phyloP scores from a whole-genome alignment of 1,140 invertebrate species.

The Leptopilina boulardi region DNA sequence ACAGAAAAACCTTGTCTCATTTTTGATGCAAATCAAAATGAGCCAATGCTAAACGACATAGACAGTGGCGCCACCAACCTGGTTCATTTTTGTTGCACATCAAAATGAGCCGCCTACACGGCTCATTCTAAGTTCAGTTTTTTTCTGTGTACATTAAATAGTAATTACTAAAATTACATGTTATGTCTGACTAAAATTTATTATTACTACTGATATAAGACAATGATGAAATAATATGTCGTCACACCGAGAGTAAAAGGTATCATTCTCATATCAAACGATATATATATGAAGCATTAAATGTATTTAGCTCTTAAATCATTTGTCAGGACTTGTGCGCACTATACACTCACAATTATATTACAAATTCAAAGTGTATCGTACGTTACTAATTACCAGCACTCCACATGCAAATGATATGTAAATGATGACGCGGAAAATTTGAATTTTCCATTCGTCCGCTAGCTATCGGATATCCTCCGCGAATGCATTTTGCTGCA shows the following conservation, averaged over 20 bases:
- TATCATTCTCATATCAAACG: background rate
- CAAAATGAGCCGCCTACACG: too few relatives aligned
- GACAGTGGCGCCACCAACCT: too few relatives aligned
- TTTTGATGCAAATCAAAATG: too few relatives aligned
- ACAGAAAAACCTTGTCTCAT: too few relatives aligned
- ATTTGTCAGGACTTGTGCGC: slow-evolving; percentile 10
- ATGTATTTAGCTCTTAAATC: slow-evolving; percentile 28
- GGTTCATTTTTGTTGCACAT: too few relatives aligned
- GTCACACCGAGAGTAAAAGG: background rate
- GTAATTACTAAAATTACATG: too few relatives aligned
- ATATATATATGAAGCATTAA: slow-evolving; percentile 11
- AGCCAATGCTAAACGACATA: too few relatives aligned
- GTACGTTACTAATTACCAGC: slow-evolving; percentile 32
- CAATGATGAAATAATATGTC: slow-evolving; percentile 9
- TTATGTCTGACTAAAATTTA: too few relatives aligned
- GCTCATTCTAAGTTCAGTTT: too few relatives aligned
- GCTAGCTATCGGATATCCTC: slow-evolving; percentile 11
- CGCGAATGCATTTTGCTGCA: background rate
- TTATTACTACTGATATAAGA: background rate
- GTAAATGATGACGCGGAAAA: slow-evolving; percentile 14
- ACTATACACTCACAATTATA: slow-evolving; percentile 23
- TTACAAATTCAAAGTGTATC: slow-evolving; percentile 32
- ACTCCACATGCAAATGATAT: slow-evolving; percentile 28
- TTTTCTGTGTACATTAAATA: too few relatives aligned
- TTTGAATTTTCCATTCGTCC: slow-evolving; percentile 26